Base-by-base conservation (phyloP, 2,797 vertebrate genomes). In the Lithobates sylvaticus region DNA sequence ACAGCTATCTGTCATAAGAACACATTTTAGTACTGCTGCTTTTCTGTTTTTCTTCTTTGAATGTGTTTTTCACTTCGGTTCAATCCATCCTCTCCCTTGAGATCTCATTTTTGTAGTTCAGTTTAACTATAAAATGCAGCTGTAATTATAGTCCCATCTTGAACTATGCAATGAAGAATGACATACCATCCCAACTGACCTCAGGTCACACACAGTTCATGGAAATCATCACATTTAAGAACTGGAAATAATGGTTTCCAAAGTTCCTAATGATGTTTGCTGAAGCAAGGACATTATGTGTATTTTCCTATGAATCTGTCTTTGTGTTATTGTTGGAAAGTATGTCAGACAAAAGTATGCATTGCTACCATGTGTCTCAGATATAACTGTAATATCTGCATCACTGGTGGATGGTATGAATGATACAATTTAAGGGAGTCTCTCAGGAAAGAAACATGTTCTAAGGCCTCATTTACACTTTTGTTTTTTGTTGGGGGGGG, bases 321-420 rank as follows among this genome's bases (percentile, higher is more conserved):
- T 84, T 78, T 76, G 72, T 84, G 83, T 84, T 84, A 72, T 84
- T 84, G 72, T 84, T 78, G 83, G 83, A 84, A 64, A 71, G 61
- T 34, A 65, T 78, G 8, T 72, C 50, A 78, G 83, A 84, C 83
- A 61, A 64, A 84, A 84, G 32, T 78, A 78, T 84, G 75, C 67
- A 78, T 39, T 61, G 75, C 76, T 78, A 72, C 68, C n/a, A 84
- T 70, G 74, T 36, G 69, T 3, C 39, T 77, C 32, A 72, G 26
- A 61, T 70, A 42, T n/a, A 77, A 71, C n/a, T 76, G 61, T 34
- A 73, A 76, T 69, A 76, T 36, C 50, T 26, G n/a, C 4, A 61
- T 23, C 58, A 21, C 5, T 68, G 44, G 16, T 39, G 15, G 21
- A 44, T 23, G 10, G 36, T 36, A 73, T 42, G 39, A 65, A 1